Evolutionary conservation across 2,888 invertebrate genomes (phyloP).

Genomic region (Deilephila elpenor): DNA sequence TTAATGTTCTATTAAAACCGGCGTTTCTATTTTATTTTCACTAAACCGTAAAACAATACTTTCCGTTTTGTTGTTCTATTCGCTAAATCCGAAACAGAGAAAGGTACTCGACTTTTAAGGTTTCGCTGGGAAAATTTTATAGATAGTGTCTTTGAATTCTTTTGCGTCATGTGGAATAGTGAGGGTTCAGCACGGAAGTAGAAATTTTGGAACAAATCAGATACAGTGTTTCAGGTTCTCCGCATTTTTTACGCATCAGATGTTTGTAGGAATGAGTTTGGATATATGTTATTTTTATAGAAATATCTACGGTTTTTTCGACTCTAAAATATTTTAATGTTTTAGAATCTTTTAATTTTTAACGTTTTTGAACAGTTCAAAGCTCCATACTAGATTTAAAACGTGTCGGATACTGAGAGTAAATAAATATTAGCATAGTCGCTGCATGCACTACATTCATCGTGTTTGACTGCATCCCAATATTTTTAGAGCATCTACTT

Average conservation of each 20-base stretch:
- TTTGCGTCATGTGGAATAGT: constrained; percentile 21
- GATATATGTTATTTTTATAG: neutral
- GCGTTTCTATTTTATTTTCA: constrained; percentile 5
- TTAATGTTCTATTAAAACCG: constrained; percentile 17
- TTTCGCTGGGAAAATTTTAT: constrained; percentile 29
- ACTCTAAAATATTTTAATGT: neutral
- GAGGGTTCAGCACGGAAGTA: neutral
- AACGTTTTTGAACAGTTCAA: too few relatives aligned
- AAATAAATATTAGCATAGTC: too few relatives aligned
- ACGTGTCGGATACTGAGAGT: too few relatives aligned
- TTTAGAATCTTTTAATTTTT: neutral
- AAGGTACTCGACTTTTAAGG: constrained; percentile 28
- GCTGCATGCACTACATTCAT: too few relatives aligned
- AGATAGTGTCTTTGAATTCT: constrained; percentile 18
- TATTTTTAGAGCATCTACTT: too few relatives aligned
- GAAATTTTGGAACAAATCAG: constrained; percentile 18
- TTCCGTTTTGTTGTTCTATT: constrained; percentile 28
- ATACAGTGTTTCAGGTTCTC: neutral
- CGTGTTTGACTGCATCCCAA: too few relatives aligned
- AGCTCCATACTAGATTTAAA: too few relatives aligned
- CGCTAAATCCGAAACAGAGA: constrained; percentile 29
- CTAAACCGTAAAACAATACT: constrained; percentile 29
- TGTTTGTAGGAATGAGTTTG: constrained; percentile 18
- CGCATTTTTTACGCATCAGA: constrained; percentile 3
- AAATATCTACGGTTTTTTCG: neutral